phyloP scores from a whole-genome alignment of 2,888 invertebrate species.

The Lasioglossum villosulum region DNA sequence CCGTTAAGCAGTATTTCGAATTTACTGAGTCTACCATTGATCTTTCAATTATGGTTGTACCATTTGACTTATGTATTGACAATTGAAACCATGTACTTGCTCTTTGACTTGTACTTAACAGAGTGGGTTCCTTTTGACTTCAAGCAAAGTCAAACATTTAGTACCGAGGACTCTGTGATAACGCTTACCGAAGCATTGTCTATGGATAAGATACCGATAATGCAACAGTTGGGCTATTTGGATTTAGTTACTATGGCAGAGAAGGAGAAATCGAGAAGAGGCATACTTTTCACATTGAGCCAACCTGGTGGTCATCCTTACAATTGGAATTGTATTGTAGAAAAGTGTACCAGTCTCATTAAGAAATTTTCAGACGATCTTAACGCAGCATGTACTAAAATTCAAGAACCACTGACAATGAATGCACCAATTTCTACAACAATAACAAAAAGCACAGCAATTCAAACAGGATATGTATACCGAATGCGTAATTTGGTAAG shows the following conservation, averaged over 20 bases:
- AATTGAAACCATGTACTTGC: conserved; percentile 89
- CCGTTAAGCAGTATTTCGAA: conserved; percentile 85
- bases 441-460: neutral
- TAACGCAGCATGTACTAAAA: conserved; percentile 82
- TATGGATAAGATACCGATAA: conserved; percentile 87
- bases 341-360: conserved; percentile 88
- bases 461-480: conserved; percentile 64
- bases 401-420: conserved; percentile 54
- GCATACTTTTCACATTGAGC: conserved; percentile 90
- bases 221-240: conserved; percentile 91
- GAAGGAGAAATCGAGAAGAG: conserved; percentile 87
- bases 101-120: conserved; percentile 90
- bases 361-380: conserved; percentile 89
- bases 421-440: neutral
- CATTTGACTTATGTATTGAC: conserved; percentile 89
- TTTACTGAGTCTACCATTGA: conserved; percentile 85
- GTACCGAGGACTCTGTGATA: conserved; percentile 78
- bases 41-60: conserved; percentile 90
- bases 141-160: conserved; percentile 82
- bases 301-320: conserved; percentile 95
- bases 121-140: conserved; percentile 89
- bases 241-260: conserved; percentile 90
- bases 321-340: conserved; percentile 92
- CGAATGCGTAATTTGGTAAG: conserved; percentile 79
- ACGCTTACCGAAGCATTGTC: conserved; percentile 88